phyloP scores from a whole-genome alignment of 2,113 vertebrate species.

The Oxyura jamaicensis region DNA sequence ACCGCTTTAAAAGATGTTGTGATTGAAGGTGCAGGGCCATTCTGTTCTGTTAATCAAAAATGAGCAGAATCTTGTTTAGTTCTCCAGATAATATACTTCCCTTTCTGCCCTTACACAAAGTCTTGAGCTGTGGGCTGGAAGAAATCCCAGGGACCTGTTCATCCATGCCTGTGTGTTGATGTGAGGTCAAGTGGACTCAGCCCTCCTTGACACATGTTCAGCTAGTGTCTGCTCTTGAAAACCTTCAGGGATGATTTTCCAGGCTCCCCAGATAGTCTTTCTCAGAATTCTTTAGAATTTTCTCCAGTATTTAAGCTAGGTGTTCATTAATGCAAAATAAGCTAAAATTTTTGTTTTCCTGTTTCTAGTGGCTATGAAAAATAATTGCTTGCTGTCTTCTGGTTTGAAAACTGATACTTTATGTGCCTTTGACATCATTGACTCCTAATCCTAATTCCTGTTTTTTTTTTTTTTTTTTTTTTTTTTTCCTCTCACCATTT shows the following conservation, averaged over 20 bases:
- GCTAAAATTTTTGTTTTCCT: not conserved
- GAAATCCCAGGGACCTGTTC: not conserved
- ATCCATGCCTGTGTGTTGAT: not conserved
- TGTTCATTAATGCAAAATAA: not conserved
- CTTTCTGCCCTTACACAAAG: not conserved
- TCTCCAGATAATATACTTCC: not conserved
- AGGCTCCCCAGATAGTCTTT: not conserved
- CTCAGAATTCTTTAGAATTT: not conserved
- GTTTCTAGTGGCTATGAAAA: not conserved
- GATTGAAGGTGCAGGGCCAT: not conserved
- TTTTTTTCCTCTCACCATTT: no score
- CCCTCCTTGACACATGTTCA: not conserved
- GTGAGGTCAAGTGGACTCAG: not conserved
- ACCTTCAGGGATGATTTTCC: not conserved
- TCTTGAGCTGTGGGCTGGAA: not conserved
- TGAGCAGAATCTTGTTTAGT: not conserved
- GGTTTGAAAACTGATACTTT: not conserved
- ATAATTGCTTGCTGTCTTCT: not conserved
- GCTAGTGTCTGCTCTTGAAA: not conserved
- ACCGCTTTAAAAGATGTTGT: not conserved
- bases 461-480: not conserved
- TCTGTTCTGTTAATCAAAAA: not conserved
- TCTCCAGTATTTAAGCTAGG: not conserved
- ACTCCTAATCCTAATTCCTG: not conserved
- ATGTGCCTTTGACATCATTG: not conserved